Evolutionary conservation across 1,140 invertebrate species (phyloP).

Genomic region (Drosophila lacteicornis): DNA sequence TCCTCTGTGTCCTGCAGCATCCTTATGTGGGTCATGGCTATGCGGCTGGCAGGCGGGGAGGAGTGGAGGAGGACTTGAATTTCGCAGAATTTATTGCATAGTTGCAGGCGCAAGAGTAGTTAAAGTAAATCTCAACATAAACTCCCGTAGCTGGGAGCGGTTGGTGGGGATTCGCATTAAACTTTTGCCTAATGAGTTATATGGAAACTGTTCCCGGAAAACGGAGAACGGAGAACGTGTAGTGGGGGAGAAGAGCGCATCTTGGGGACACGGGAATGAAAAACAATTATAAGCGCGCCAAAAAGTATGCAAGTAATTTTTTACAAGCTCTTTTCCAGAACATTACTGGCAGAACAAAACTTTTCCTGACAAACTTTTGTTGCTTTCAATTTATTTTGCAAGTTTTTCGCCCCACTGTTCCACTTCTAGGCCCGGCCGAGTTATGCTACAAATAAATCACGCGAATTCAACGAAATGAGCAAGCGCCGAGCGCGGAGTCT

Average conservation of each 20-base stretch:
- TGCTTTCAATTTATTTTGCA: conserved; percentile 79
- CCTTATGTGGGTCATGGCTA: conserved; percentile 65
- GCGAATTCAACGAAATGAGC: conserved; percentile 63
- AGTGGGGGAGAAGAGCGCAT: neutral
- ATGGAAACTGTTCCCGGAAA: conserved; percentile 19
- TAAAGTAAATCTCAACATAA: conserved; percentile 75
- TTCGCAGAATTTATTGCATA: conserved; percentile 77
- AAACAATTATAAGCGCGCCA: conserved; percentile 79
- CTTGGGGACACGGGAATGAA: conserved; percentile 43
- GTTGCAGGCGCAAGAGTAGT: conserved; percentile 75
- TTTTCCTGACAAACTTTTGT: conserved; percentile 69
- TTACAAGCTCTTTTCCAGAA: conserved; percentile 49
- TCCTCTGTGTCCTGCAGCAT: neutral
- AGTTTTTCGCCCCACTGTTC: conserved; percentile 34
- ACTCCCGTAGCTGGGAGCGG: conserved; percentile 36
- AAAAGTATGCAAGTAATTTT: conserved; percentile 76
- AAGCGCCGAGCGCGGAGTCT: conserved; percentile 34
- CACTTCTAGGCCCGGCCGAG: conserved; percentile 33
- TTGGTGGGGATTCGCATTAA: conserved; percentile 41
- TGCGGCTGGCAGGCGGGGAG: conserved; percentile 6
- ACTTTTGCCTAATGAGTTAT: conserved; percentile 80
- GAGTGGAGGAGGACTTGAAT: conserved; percentile 53
- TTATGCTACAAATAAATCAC: conserved; percentile 80
- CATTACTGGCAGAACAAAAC: conserved; percentile 63
- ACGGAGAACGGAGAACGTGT: neutral